A percentile compares a stretch with the other conserved stretches of the same genome.
These are phyloP conservation scores for Gymnothorax reevesii DNA, from an alignment of 2,797 vertebrate species.

Conservation along the genomic window DNA sequence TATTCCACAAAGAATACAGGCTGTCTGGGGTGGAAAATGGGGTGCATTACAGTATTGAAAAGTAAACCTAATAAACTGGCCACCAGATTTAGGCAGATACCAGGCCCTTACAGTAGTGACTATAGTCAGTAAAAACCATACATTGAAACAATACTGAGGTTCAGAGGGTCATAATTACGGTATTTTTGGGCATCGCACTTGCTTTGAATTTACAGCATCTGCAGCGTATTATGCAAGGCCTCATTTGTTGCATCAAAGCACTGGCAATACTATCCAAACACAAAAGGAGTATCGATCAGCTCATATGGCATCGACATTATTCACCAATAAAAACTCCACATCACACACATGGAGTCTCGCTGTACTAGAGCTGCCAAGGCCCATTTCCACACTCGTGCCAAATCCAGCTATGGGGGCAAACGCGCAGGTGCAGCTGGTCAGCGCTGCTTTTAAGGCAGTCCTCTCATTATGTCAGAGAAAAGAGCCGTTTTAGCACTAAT, in stretches of 20 bases:
- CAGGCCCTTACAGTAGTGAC: no score
- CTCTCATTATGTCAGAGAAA: conserved; percentile 16
- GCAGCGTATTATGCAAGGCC: background rate
- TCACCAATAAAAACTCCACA: background rate
- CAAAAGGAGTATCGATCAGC: background rate
- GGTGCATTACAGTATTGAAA: no score
- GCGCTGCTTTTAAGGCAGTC: conserved; percentile 16
- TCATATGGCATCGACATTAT: background rate
- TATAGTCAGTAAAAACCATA: no score
- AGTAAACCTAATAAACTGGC: no score
- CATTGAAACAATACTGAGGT: no score
- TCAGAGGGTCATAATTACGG: no score
- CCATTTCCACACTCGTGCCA: background rate
- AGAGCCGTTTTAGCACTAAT: conserved; percentile 35
- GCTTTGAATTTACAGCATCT: background rate
- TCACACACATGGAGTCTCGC: background rate
- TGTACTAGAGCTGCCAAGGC: background rate
- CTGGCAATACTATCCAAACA: background rate
- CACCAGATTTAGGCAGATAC: no score
- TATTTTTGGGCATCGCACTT: no score
- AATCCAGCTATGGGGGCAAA: background rate
- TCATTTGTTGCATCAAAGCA: background rate
- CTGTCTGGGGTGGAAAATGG: no score
- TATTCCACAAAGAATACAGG: no score
- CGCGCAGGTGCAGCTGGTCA: background rate